A percentile compares a stretch with the other conserved stretches of the same genome.
Evolutionary conservation across 1,140 invertebrate genomes (phyloP).

Genomic region (Drosophila neocordata): DNA sequence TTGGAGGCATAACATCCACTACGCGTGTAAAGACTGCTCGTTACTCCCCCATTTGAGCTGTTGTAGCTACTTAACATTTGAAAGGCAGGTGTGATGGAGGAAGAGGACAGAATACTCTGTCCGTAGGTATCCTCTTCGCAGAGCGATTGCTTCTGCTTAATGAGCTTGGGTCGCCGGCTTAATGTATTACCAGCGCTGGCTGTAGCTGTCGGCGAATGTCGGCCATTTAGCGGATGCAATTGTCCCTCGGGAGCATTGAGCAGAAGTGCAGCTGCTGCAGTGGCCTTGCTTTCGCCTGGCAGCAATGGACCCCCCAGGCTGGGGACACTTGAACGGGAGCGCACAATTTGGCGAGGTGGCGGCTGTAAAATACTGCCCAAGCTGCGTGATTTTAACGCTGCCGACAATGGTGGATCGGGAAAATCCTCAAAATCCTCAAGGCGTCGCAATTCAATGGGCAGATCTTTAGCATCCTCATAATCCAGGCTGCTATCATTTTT

Average conservation of each 20-base stretch:
- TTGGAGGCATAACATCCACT: constrained; percentile 55
- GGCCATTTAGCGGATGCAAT: constrained; percentile 36
- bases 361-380: constrained; percentile 90
- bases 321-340: constrained; percentile 89
- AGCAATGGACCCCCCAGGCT: constrained; percentile 84
- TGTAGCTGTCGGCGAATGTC: constrained; percentile 61
- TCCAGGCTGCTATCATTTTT: constrained; percentile 85
- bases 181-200: constrained; percentile 66
- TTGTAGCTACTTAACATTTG: constrained; percentile 70
- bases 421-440: constrained; percentile 88
- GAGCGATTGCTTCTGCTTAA: constrained; percentile 92
- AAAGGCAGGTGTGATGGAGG: constrained; percentile 40
- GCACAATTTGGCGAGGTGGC: constrained; percentile 87
- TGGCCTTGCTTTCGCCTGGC: constrained; percentile 52
- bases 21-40: constrained; percentile 59
- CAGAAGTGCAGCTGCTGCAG: constrained; percentile 51
- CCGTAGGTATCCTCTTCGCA: constrained; percentile 85
- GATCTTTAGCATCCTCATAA: constrained; percentile 87
- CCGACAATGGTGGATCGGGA: constrained; percentile 83
- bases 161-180: constrained; percentile 85
- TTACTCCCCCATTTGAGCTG: constrained; percentile 54
- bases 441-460: constrained; percentile 94
- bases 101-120: neutral
- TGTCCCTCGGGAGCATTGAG: constrained; percentile 47
- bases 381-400: constrained; percentile 84